These are phyloP conservation scores for Drosophila picticornis DNA, from an alignment of 2,888 invertebrate species.

Conservation along the genomic window DNA sequence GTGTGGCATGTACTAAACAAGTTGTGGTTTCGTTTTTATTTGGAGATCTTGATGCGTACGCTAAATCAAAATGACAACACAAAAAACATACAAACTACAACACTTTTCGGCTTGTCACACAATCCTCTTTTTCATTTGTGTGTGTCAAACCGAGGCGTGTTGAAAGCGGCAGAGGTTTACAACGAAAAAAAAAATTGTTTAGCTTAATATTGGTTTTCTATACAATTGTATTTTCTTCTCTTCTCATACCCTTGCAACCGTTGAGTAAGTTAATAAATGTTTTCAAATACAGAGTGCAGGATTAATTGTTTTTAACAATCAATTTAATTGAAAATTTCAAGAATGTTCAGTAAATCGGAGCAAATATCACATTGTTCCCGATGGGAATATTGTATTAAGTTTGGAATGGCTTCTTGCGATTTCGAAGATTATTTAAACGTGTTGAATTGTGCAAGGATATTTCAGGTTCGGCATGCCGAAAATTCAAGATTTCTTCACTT, in stretches of 20 bases:
- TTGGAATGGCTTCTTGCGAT: neutral
- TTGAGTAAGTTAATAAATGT: neutral
- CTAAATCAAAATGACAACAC: slow-evolving; percentile 2
- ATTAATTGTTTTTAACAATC: neutral
- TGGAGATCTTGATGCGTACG: slow-evolving; percentile 5
- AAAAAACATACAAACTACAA: slow-evolving; percentile 12
- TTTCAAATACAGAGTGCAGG: neutral
- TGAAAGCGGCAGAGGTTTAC: slow-evolving; percentile 2
- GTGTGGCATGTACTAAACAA: slow-evolving; percentile 13
- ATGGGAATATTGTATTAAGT: too few relatives aligned
- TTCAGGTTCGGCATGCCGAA: slow-evolving; percentile 4
- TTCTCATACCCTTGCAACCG: neutral
- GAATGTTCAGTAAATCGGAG: neutral
- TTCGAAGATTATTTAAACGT: neutral
- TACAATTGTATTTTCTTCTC: neutral
- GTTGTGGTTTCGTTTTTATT: neutral
- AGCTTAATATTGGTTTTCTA: slow-evolving; percentile 1
- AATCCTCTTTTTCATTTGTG: neutral
- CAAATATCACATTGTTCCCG: neutral
- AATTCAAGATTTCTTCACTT: neutral
- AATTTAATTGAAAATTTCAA: neutral
- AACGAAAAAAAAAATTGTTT: neutral
- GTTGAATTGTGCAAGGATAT: slow-evolving; percentile 1
- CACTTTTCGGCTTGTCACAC: slow-evolving; percentile 3
- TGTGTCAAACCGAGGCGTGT: neutral